phyloP scores from a whole-genome alignment of 53 echinoderm and acorn worm species.

The Paelopatides confundens region DNA sequence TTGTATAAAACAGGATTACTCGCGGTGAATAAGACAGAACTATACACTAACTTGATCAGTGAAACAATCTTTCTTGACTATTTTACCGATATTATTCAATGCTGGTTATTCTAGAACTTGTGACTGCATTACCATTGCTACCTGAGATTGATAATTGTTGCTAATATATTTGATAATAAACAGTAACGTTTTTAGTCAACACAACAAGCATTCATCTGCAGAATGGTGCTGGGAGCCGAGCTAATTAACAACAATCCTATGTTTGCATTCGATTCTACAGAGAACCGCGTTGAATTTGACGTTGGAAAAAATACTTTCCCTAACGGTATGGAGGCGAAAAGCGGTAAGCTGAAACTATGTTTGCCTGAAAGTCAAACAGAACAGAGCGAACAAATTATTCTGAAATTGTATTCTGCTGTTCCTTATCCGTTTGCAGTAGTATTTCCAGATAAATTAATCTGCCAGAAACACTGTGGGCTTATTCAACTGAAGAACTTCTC shows the following conservation, averaged over 20 bases:
- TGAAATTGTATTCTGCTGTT: constrained; percentile 32
- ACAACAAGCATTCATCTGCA: not conserved
- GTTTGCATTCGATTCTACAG: not conserved
- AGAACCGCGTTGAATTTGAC: not conserved
- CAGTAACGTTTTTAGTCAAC: too few relatives aligned
- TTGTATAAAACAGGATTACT: too few relatives aligned
- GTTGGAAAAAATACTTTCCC: not conserved
- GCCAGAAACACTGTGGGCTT: constrained; percentile 25
- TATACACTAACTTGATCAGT: too few relatives aligned
- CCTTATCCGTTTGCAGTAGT: constrained; percentile 21
- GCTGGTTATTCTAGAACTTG: too few relatives aligned
- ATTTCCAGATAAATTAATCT: constrained; percentile 22
- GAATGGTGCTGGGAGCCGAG: constrained; percentile 31
- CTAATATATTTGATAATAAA: too few relatives aligned
- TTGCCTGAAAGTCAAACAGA: not conserved
- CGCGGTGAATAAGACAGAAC: too few relatives aligned
- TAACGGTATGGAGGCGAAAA: constrained; percentile 22
- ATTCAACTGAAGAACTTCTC: constrained; percentile 31
- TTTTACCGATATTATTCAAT: too few relatives aligned
- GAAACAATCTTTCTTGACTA: too few relatives aligned
- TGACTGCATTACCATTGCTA: too few relatives aligned
- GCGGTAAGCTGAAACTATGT: constrained; percentile 29
- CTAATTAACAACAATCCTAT: not conserved
- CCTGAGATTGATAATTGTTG: too few relatives aligned
- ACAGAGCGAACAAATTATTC: constrained; percentile 6